Conservation (phyloP, 2,888 invertebrate species). For the Luperina testacea region DNA sequence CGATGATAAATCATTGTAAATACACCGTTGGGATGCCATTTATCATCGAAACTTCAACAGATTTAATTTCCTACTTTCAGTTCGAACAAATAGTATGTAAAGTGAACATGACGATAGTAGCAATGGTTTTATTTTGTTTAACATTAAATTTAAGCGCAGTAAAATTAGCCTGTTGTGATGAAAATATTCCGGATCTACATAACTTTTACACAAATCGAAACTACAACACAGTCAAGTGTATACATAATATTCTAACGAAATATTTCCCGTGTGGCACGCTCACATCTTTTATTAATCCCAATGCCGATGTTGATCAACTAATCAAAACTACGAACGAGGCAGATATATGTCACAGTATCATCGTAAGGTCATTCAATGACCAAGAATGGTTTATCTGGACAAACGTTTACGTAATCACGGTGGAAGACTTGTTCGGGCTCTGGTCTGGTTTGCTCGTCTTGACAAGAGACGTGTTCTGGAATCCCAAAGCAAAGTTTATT, state of each 20-base stretch:
- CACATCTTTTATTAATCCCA: conserved; percentile 67
- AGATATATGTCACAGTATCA: conserved; percentile 68
- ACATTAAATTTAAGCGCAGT: conserved; percentile 18
- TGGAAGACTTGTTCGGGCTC: conserved; percentile 66
- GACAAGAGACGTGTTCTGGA: conserved; percentile 75
- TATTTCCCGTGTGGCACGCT: conserved; percentile 67
- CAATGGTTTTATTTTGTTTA: conserved; percentile 30
- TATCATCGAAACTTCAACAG: conserved; percentile 53
- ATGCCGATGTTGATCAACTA: conserved; percentile 57
- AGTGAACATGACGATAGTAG: conserved; percentile 11
- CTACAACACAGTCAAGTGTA: conserved; percentile 58
- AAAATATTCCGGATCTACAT: conserved; percentile 22
- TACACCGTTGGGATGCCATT: conserved; percentile 48
- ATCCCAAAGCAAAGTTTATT: conserved; percentile 75
- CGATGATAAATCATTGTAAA: conserved; percentile 57
- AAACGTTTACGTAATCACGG: conserved; percentile 73
- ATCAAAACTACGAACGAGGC: conserved; percentile 60
- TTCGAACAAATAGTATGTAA: conserved; percentile 27
- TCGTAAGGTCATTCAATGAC: conserved; percentile 65
- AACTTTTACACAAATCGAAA: conserved; percentile 14
- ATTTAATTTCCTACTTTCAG: conserved; percentile 42
- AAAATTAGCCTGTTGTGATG: conserved; percentile 16
- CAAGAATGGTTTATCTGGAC: conserved; percentile 67
- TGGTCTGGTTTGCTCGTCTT: conserved; percentile 64
- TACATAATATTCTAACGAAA: conserved; percentile 65